These are phyloP conservation scores for Melanaphis sacchari DNA, from an alignment of 1,140 invertebrate species.

Conservation along the genomic window DNA sequence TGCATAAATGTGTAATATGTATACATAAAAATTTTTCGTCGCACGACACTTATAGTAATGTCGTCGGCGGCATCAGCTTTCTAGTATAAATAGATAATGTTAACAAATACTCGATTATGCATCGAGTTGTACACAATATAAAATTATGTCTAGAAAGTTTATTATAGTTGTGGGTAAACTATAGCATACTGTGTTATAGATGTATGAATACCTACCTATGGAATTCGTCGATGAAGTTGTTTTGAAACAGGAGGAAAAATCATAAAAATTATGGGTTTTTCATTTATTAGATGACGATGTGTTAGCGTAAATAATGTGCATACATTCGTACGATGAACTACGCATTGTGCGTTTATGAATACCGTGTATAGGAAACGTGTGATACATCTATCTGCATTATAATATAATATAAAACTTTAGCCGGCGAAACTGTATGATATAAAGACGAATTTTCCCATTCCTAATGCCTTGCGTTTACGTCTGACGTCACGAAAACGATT, in stretches of 20 bases:
- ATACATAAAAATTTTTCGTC: background rate
- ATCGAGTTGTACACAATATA: no score
- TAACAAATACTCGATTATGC: background rate
- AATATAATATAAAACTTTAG: background rate
- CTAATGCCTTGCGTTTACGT: background rate
- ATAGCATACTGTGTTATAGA: no score
- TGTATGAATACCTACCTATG: no score
- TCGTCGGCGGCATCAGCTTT: background rate
- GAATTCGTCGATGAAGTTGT: no score
- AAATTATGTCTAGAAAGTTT: no score
- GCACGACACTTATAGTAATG: background rate
- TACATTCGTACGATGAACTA: background rate
- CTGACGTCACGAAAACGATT: background rate
- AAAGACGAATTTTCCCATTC: background rate
- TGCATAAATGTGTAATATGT: no score
- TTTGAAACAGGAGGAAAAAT: background rate
- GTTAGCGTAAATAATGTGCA: no score
- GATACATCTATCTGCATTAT: no score
- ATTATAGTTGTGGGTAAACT: no score
- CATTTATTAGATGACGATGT: background rate
- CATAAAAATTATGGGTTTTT: background rate
- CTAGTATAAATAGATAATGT: background rate
- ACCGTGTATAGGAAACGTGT: background rate
- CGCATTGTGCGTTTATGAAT: background rate
- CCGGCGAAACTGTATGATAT: background rate